Conservation (phyloP, 2,888 invertebrate species). For the Agapetus fuscipes region DNA sequence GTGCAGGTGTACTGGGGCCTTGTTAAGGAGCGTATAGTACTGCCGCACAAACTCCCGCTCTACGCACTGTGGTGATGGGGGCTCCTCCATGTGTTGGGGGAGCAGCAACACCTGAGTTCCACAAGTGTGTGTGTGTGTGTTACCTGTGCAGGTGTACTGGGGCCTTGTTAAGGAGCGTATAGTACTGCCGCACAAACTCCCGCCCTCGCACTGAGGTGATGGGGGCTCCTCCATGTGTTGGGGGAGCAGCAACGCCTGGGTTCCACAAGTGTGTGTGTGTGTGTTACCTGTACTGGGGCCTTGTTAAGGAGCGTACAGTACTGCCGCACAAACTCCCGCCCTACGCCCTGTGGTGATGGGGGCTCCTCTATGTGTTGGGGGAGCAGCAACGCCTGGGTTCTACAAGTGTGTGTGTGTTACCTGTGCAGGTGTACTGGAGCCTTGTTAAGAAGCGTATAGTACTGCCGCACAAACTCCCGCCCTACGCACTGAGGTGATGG, state of each 20-base stretch:
- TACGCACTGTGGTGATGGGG: constrained; percentile 92
- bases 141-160: too few relatives aligned
- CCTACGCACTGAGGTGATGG: constrained; percentile 95
- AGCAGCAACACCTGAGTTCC: constrained; percentile 21
- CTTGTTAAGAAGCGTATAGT: constrained; percentile 95
- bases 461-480: constrained; percentile 98
- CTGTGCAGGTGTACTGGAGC: constrained; percentile 89
- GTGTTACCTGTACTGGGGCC: constrained; percentile 85
- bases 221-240: constrained; percentile 85
- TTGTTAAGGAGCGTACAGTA: constrained; percentile 97
- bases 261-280: too few relatives aligned
- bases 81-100: constrained; percentile 72
- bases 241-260: constrained; percentile 21
- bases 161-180: constrained; percentile 92
- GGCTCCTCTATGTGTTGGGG: constrained; percentile 77
- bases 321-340: constrained; percentile 97
- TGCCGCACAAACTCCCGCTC: constrained; percentile 99
- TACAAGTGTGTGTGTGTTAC: too few relatives aligned
- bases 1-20: constrained; percentile 89
- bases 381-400: constrained; percentile 21
- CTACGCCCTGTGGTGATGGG: constrained; percentile 92
- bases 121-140: too few relatives aligned
- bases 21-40: constrained; percentile 95
- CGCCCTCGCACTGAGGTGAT: constrained; percentile 95
- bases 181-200: constrained; percentile 98